Base-by-base conservation (phyloP, 1,140 invertebrate genomes). In the Coptotermes formosanus region DNA sequence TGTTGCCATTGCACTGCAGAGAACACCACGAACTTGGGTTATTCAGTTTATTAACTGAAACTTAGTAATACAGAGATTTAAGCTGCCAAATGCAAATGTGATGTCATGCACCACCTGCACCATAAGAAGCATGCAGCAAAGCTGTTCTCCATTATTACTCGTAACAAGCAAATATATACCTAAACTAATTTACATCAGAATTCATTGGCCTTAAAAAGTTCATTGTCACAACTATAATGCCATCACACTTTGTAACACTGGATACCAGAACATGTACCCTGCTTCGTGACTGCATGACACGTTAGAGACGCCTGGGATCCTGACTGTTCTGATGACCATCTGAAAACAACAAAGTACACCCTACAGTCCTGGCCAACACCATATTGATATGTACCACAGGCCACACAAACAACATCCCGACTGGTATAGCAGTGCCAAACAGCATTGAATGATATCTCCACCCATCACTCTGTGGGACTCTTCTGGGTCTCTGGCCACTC, bases 41-140 rank as follows among this genome's bases (percentile, higher is more conserved):
- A 75, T 30, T 75, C 64, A n/a, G n/a, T 75, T 75, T 75, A 75
- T 75, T 75, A 75, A 75, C 64, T 30, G 64, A 75, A 75, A 75
- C n/a, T 75, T 30, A 30, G 64, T 75, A 75, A 75, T 75, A 75
- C 64, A 75, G 64, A 75, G 64, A 75, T 25, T 75, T 9, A 75
- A 75, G 64, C 64, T 75, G 64, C 64, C 64, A 75, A 75, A 75
- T 75, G 64, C 64, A 75, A n/a, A 64, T 30, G 64, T 30, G n/a
- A 25, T 30, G 64, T 75, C 25, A 30, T 2, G 19, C 64, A 75
- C 64, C 64, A 75, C 64, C n/a, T 75, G 25, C 16, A 75, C 64
- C 64, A 30, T 25, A 30, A 75, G n/a, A 30, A 75, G 64, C 25
- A 4, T 4, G 64, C n/a, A 75, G n/a, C 64, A 30, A 75, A 75